Conservation (phyloP, 2,113 vertebrate species). For the Pachycephala philippinensis region DNA sequence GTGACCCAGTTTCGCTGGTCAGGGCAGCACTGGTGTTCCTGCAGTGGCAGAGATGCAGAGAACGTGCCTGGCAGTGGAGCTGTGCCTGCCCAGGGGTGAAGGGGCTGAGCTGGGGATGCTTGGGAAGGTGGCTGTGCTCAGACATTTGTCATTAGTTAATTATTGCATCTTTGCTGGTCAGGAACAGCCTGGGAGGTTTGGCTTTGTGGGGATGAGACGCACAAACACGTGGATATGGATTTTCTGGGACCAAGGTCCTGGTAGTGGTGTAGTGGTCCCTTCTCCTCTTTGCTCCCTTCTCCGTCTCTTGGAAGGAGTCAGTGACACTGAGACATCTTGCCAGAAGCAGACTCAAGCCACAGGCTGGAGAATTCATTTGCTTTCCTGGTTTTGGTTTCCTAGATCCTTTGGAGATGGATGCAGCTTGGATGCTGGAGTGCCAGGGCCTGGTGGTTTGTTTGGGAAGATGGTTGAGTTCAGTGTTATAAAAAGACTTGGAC, state of each 20-base stretch:
- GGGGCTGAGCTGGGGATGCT: background rate
- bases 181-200: background rate
- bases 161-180: fast-evolving
- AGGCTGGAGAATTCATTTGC: background rate
- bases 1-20: background rate
- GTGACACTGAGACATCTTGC: background rate
- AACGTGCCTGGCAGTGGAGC: background rate
- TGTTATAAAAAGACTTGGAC: constrained; percentile 49
- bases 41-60: background rate
- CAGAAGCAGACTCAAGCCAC: background rate
- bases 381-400: background rate
- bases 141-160: background rate
- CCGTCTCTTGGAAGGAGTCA: background rate
- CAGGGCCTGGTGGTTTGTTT: background rate
- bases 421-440: background rate
- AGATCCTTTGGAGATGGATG: background rate
- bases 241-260: background rate
- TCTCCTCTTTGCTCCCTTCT: background rate
- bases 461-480: background rate
- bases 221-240: background rate
- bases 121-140: background rate
- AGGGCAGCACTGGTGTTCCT: background rate
- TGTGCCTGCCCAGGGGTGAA: background rate
- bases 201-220: background rate
- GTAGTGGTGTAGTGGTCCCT: background rate